phyloP scores from a whole-genome alignment of 2,113 vertebrate genomes.

The Rhegmatorhina hoffmannsi region DNA sequence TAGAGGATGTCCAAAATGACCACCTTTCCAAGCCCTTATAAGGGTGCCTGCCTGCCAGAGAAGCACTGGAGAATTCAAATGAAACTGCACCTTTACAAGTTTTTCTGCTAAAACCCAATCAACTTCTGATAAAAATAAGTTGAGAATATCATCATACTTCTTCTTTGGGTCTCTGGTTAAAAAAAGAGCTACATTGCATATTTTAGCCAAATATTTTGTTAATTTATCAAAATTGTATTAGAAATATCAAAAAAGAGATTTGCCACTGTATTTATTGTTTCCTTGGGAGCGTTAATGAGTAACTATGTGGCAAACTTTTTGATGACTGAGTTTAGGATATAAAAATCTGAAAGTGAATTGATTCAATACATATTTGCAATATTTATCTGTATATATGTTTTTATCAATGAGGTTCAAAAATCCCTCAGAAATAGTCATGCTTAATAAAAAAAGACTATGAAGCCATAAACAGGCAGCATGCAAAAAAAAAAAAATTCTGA shows the following conservation, averaged over 20 bases:
- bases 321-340: neutral
- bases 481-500: neutral
- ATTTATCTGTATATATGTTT: neutral
- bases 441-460: neutral
- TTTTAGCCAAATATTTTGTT: neutral
- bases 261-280: neutral
- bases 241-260: neutral
- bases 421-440: rapidly evolving
- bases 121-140: neutral
- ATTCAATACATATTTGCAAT: neutral
- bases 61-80: neutral
- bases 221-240: neutral
- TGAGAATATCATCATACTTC: neutral
- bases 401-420: neutral
- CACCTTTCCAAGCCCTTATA: neutral
- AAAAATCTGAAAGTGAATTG: neutral
- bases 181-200: neutral
- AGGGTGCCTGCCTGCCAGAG: neutral
- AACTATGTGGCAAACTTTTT: neutral
- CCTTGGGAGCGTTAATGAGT: neutral
- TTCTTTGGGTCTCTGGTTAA: neutral
- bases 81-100: neutral
- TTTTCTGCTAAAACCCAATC: neutral
- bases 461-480: neutral
- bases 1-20: rapidly evolving